Conservation (phyloP, 2,797 vertebrate species). For the Pseudopleuronectes americanus region DNA sequence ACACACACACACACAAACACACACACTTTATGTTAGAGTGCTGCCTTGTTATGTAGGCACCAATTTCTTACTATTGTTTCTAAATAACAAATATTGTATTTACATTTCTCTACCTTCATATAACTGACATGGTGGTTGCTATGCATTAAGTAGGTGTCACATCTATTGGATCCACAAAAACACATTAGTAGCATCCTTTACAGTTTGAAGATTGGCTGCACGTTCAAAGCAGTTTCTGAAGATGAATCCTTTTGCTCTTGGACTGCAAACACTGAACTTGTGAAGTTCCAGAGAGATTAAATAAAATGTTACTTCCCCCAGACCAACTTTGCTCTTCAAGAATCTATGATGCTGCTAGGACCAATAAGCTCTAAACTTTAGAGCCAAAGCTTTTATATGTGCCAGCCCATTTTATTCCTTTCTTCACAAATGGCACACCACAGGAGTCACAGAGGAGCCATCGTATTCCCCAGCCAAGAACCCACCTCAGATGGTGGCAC, state of each 20-base stretch:
- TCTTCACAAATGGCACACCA: conserved; percentile 56
- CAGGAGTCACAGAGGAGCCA: conserved; percentile 68
- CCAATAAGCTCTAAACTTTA: conserved; percentile 48
- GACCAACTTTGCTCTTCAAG: conserved; percentile 14
- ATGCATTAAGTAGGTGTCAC: not conserved
- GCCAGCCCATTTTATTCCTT: conserved; percentile 22
- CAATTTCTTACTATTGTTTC: no score
- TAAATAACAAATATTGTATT: no score
- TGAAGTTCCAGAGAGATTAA: conserved; percentile 2
- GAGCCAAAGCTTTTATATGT: conserved; percentile 30
- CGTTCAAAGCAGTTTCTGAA: conserved; percentile 23
- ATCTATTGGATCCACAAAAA: conserved; percentile 6
- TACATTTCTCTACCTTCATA: not conserved
- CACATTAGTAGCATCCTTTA: conserved; percentile 5
- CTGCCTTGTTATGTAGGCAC: no score
- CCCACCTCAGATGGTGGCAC: conserved; percentile 73
- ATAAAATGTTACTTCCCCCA: conserved; percentile 5
- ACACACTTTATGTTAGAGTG: no score
- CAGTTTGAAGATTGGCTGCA: not conserved
- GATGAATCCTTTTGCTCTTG: not conserved
- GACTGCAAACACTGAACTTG: conserved; percentile 17
- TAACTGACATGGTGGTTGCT: not conserved
- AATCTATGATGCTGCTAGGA: conserved; percentile 12
- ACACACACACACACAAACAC: no score
- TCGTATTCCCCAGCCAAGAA: conserved; percentile 67